Evolutionary conservation across 1,140 invertebrate species (phyloP), one percentile per base, ranked within the genome.

Genomic region (Saccostrea glomerata): DNA sequence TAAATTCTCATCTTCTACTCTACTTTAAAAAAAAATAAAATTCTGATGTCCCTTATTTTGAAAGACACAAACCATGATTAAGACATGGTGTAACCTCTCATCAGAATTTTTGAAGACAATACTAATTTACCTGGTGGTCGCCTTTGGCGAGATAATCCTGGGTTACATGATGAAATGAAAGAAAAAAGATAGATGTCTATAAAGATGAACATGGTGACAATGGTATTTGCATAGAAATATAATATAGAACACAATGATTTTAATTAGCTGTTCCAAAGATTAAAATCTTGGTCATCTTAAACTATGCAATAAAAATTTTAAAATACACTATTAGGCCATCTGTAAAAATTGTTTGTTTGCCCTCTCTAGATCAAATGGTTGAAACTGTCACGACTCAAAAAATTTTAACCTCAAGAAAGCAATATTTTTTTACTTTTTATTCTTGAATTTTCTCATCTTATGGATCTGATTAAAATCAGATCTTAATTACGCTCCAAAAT

Each of bases 131-230:
- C 82, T 84, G 82, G 40, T 55, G 82, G 82, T 23, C 82, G 40
- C 82, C 47, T 54, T 84, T 84, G 82, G 20, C 40, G 82, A 84
- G 82, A 23, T 23, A 84, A 54, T 56, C 82, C 82, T 84, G 82
- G 82, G 23, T 54, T 54, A 84, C 25, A 77, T 77, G 70, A 77
- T 12, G 15, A 30, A 13, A 36, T 30, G 30, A 25, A 77, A 77
- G 25, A 77, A 77, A 77, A 63, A 36, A 13, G 25, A 77, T 23
- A 30, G 15, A 36, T 77, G 70, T 30, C 25, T 63, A 20, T 20
- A 17, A 60, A 20, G 58, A 60, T 60, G 58, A 60, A 20, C 20
- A 63, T 63, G 58, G 58, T 63, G 58, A 63, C 6, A 6, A 63
- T 63, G 58, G 7, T 47, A 47, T 47, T 63, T 63, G 17, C 17